Percentiles rank a stretch among this genome's conserved stretches.
phyloP scores from a whole-genome alignment of 1,140 invertebrate genomes.

The Danaus plexippus region DNA sequence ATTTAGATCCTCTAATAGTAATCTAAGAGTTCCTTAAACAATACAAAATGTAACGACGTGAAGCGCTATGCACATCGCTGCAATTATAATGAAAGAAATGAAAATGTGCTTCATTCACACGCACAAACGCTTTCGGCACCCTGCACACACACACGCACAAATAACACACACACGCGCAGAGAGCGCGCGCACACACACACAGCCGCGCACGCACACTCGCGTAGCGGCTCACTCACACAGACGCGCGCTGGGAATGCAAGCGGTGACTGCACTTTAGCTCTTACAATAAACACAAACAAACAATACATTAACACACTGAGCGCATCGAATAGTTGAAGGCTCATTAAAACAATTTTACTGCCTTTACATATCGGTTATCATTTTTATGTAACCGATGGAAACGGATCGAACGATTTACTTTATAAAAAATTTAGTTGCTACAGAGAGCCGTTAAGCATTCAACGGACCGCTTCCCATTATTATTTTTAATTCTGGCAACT shows the following conservation, averaged over 20 bases:
- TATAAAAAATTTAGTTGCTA: too few species aligned
- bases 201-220: constrained; percentile 36
- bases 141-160: constrained; percentile 42
- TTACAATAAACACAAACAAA: constrained; percentile 70
- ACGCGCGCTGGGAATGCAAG: constrained; percentile 60
- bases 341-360: constrained; percentile 36
- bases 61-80: constrained; percentile 61
- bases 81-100: constrained; percentile 68
- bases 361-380: constrained; percentile 11
- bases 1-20: constrained; percentile 27
- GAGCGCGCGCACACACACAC: constrained; percentile 40
- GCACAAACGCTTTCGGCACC: constrained; percentile 63
- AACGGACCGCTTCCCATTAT: too few species aligned
- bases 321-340: constrained; percentile 33
- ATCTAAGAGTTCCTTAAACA: constrained; percentile 43
- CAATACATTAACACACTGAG: constrained; percentile 58
- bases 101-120: constrained; percentile 70
- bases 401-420: too few species aligned
- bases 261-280: constrained; percentile 70
- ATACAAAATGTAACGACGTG: constrained; percentile 39
- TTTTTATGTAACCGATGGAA: constrained; percentile 3
- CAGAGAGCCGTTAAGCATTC: too few species aligned
- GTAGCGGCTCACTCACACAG: constrained; percentile 39
- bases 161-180: constrained; percentile 38
- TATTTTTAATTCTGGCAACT: background rate